These are phyloP conservation scores for Progne subis DNA, from an alignment of 2,113 vertebrate species.

Conservation along the genomic window DNA sequence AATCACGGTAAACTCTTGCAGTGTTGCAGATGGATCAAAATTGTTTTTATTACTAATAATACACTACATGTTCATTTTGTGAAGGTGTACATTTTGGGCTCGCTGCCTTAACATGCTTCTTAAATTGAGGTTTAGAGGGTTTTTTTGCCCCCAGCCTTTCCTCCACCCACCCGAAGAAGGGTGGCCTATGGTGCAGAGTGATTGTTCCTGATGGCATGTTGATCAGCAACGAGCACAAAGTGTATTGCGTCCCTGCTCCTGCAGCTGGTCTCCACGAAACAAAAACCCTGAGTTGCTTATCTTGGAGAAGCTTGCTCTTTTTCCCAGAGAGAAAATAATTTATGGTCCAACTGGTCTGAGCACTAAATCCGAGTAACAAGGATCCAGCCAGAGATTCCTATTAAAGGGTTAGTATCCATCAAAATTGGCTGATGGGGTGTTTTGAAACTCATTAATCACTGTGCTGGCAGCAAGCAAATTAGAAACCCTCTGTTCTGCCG, in stretches of 20 bases:
- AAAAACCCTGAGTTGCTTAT: neutral
- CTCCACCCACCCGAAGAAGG: neutral
- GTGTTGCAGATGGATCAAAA: neutral
- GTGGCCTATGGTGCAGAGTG: neutral
- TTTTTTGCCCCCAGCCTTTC: neutral
- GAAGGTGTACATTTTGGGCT: neutral
- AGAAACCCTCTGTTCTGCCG: neutral
- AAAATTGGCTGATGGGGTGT: slow-evolving; percentile 29
- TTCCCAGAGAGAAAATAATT: slow-evolving; percentile 32
- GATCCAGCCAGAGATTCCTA: slow-evolving; percentile 34
- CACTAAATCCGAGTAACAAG: neutral
- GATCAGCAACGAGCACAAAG: neutral
- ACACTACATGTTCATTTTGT: neutral
- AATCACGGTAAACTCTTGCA: neutral
- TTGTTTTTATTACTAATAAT: neutral
- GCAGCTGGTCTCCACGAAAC: neutral
- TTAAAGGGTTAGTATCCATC: slow-evolving; percentile 44
- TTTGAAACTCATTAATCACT: slow-evolving; percentile 44
- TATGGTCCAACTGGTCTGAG: slow-evolving; percentile 22
- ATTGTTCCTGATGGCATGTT: neutral
- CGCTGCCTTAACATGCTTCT: accelerated
- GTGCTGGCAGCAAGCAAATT: slow-evolving; percentile 17
- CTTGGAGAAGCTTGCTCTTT: slow-evolving; percentile 24
- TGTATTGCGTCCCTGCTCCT: neutral
- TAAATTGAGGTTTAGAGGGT: neutral